These are phyloP conservation scores for Bombyx mori DNA, from an alignment of 1,140 invertebrate genomes.

Conservation along the genomic window DNA sequence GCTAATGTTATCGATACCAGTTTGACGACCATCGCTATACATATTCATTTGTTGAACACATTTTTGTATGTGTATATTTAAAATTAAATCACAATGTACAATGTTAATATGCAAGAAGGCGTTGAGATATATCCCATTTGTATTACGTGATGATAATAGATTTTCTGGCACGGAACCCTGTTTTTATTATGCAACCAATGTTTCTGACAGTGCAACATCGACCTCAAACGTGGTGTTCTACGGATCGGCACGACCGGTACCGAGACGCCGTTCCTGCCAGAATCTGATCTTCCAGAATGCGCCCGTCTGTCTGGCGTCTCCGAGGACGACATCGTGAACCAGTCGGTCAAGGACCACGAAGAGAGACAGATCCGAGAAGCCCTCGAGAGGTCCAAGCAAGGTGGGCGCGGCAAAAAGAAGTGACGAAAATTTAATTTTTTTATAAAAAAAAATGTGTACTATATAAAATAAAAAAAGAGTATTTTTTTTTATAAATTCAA, in stretches of 20 bases:
- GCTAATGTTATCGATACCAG: no score
- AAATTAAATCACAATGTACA: no score
- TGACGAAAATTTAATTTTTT: slow-evolving; percentile 12
- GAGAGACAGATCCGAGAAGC: slow-evolving; percentile 64
- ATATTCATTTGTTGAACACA: no score
- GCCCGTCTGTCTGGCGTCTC: slow-evolving; percentile 65
- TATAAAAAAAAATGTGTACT: no score
- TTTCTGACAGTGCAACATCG: slow-evolving; percentile 86
- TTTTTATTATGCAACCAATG: neutral
- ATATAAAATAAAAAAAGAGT: no score
- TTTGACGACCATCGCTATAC: no score
- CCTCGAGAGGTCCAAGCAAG: slow-evolving; percentile 69
- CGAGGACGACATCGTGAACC: slow-evolving; percentile 73
- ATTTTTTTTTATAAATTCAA: no score
- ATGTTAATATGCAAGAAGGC: no score
- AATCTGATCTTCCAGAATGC: slow-evolving; percentile 85
- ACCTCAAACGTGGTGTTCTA: slow-evolving; percentile 90
- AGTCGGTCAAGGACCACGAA: slow-evolving; percentile 41
- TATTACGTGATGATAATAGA: no score
- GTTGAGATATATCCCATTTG: no score
- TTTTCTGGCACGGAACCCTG: neutral
- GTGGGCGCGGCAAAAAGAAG: slow-evolving; percentile 53
- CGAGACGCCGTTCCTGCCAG: slow-evolving; percentile 90
- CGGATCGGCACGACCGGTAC: slow-evolving; percentile 96
- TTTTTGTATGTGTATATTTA: no score